Percentiles rank a stretch among this genome's conserved stretches.
Conservation (phyloP, 2,797 vertebrate species). For the Melanotaenia nigrans region DNA sequence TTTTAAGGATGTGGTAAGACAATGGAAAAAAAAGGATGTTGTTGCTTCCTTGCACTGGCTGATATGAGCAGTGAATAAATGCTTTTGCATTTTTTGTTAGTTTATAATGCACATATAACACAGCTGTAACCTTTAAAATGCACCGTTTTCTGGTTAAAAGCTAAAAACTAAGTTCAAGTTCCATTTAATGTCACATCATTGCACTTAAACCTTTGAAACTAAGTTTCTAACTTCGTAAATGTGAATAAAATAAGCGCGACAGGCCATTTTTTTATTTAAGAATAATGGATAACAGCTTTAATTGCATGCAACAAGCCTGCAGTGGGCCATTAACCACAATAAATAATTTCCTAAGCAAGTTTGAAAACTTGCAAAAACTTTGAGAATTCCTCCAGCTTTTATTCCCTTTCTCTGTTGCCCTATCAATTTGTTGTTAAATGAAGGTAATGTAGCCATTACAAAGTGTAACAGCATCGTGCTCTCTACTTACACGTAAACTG, state of each 20-base stretch:
- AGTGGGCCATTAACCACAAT: conserved; percentile 73
- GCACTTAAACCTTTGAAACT: conserved; percentile 1
- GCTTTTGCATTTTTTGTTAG: conserved; percentile 27
- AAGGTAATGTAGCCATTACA: conserved; percentile 57
- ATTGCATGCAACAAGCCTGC: conserved; percentile 69
- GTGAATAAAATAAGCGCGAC: conserved; percentile 63
- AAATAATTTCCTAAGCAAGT: conserved; percentile 67
- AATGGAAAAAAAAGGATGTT: conserved; percentile 29
- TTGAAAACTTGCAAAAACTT: conserved; percentile 64
- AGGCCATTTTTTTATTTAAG: conserved; percentile 53
- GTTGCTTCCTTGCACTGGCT: conserved; percentile 21
- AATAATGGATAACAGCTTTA: conserved; percentile 70
- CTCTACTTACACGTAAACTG: conserved; percentile 39
- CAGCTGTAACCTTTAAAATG: conserved; percentile 18
- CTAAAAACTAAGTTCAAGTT: background rate
- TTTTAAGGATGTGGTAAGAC: conserved; percentile 30
- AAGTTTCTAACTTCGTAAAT: conserved; percentile 42
- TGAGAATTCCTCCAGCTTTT: conserved; percentile 48
- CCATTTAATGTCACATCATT: background rate
- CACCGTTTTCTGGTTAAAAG: background rate
- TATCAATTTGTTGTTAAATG: conserved; percentile 60
- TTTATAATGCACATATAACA: conserved; percentile 23
- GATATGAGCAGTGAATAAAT: conserved; percentile 8
- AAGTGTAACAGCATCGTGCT: conserved; percentile 51
- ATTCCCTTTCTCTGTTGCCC: conserved; percentile 13